Conservation (phyloP, 2,888 invertebrate genomes). For the Crossocerus cetratus region DNA sequence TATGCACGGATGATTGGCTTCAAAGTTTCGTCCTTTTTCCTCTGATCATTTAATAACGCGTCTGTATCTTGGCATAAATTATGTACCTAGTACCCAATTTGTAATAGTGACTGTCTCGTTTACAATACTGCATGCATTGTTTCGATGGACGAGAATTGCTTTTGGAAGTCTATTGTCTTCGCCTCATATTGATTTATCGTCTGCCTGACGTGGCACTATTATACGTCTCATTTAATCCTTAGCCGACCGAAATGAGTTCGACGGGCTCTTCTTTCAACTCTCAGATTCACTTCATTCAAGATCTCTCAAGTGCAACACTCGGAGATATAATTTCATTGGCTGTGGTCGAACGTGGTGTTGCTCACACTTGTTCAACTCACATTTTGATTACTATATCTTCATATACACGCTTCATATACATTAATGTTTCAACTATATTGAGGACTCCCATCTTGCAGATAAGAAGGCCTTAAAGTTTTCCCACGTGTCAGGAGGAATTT, state of each 20-base stretch:
- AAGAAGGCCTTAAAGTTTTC: too few species aligned
- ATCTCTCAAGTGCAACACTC: background rate
- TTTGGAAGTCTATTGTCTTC: too few species aligned
- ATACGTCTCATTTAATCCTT: background rate
- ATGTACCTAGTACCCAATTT: too few species aligned
- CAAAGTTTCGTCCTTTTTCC: conserved; percentile 10
- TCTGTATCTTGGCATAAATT: too few species aligned
- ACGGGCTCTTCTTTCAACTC: background rate
- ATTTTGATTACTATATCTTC: too few species aligned
- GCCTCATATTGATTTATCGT: background rate
- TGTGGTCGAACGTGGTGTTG: background rate
- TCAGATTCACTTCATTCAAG: background rate
- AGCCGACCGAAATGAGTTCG: background rate
- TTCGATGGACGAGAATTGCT: too few species aligned
- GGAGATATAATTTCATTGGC: background rate
- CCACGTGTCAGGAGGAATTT: too few species aligned
- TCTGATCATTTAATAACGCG: background rate
- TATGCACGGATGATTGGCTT: conserved; percentile 16
- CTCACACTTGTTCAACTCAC: background rate
- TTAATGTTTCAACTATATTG: too few species aligned
- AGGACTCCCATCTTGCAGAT: too few species aligned
- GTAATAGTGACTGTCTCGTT: too few species aligned
- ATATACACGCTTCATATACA: too few species aligned
- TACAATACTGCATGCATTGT: too few species aligned
- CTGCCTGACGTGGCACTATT: background rate